These are phyloP conservation scores for Athalia cordata DNA, from an alignment of 2,888 invertebrate genomes.

Conservation along the genomic window DNA sequence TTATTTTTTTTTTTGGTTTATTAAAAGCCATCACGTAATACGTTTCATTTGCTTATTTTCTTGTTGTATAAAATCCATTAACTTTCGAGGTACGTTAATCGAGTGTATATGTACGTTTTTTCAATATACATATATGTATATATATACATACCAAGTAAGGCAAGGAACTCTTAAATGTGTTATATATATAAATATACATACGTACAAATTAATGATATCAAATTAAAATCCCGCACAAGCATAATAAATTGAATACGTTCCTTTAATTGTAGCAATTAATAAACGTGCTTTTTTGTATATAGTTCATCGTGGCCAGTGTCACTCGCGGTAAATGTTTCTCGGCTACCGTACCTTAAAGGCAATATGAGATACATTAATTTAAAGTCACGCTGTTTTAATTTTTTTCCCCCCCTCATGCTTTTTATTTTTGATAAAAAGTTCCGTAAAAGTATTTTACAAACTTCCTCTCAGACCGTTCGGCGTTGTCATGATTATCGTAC, in stretches of 20 bases:
- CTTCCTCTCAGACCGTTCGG: not conserved
- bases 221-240: constrained; percentile 67
- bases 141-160: not conserved
- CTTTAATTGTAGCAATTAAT: constrained; percentile 71
- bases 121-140: not conserved
- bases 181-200: not conserved
- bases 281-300: constrained; percentile 49
- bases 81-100: too few relatives aligned
- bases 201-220: constrained; percentile 69
- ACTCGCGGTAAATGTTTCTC: constrained; percentile 69
- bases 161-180: too few relatives aligned
- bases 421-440: not conserved
- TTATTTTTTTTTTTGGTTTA: too few relatives aligned
- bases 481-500: not conserved
- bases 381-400: not conserved
- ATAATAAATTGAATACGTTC: constrained; percentile 70
- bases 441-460: not conserved
- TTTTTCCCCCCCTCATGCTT: not conserved
- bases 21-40: too few relatives aligned
- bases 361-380: constrained; percentile 59
- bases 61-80: too few relatives aligned
- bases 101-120: too few relatives aligned
- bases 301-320: constrained; percentile 52
- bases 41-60: too few relatives aligned
- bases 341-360: constrained; percentile 65